These are phyloP conservation scores for Romanomermis culicivorax DNA, from an alignment of 2,888 invertebrate genomes.

Conservation along the genomic window DNA sequence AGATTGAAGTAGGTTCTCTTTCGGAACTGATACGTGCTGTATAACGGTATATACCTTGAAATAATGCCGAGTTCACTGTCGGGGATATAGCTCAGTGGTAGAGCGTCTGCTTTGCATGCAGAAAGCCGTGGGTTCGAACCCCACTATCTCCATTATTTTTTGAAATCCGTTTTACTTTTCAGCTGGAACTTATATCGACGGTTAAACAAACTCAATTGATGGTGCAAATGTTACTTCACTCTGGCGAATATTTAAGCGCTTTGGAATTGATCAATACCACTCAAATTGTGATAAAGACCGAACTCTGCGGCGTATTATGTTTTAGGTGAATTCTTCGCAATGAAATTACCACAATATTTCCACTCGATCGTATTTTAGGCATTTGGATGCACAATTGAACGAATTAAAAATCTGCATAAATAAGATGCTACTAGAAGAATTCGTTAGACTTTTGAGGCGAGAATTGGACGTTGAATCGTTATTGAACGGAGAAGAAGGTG, in stretches of 20 bases:
- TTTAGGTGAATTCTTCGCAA: slow-evolving; percentile 42
- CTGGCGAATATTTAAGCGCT: slow-evolving; percentile 89
- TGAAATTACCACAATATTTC: too few relatives aligned
- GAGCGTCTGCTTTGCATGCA: too few relatives aligned
- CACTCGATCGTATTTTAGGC: too few relatives aligned
- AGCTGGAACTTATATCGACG: slow-evolving; percentile 69
- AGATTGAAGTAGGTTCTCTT: too few relatives aligned
- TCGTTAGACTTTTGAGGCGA: slow-evolving; percentile 65
- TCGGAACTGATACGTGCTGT: too few relatives aligned
- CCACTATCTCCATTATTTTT: too few relatives aligned
- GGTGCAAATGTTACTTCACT: slow-evolving; percentile 73
- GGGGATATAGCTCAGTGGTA: too few relatives aligned
- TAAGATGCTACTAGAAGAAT: slow-evolving; percentile 85
- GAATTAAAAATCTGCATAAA: slow-evolving; percentile 89
- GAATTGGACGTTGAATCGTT: slow-evolving; percentile 62
- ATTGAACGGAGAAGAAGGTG: slow-evolving; percentile 35
- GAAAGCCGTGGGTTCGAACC: too few relatives aligned
- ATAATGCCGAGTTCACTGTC: too few relatives aligned
- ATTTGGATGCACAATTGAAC: slow-evolving; percentile 75
- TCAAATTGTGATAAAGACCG: slow-evolving; percentile 70
- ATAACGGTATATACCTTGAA: too few relatives aligned
- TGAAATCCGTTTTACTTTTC: slow-evolving; percentile 26
- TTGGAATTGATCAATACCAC: slow-evolving; percentile 86
- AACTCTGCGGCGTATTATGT: slow-evolving; percentile 73
- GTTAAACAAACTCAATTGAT: slow-evolving; percentile 94